Conservation (phyloP, 2,888 invertebrate species). For the Morpho achilles region DNA sequence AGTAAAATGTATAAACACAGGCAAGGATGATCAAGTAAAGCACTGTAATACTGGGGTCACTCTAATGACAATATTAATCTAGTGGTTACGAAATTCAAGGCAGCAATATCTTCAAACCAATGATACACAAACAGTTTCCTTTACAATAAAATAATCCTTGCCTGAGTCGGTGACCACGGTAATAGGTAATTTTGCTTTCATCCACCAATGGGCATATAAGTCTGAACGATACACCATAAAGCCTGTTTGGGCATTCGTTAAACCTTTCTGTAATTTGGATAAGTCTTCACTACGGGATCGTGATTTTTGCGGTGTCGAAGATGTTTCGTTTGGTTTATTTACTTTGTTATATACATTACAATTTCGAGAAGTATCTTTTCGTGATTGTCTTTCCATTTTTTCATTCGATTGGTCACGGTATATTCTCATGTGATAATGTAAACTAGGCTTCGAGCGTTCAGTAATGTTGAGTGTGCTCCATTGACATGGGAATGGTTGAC, state of each 20-base stretch:
- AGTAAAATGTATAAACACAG: slow-evolving; percentile 78
- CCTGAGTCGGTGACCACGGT: slow-evolving; percentile 80
- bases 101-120: slow-evolving; percentile 75
- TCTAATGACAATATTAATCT: slow-evolving; percentile 72
- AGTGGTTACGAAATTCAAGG: slow-evolving; percentile 76
- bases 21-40: slow-evolving; percentile 81
- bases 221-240: slow-evolving; percentile 87
- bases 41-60: slow-evolving; percentile 76
- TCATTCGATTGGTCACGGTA: slow-evolving; percentile 57
- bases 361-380: slow-evolving; percentile 53
- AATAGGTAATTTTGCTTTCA: slow-evolving; percentile 89
- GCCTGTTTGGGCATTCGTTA: slow-evolving; percentile 60
- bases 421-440: slow-evolving; percentile 76
- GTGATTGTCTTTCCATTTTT: slow-evolving; percentile 46
- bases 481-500: slow-evolving; percentile 59
- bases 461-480: slow-evolving; percentile 75
- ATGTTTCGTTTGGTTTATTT: slow-evolving; percentile 37
- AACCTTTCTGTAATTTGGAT: slow-evolving; percentile 64
- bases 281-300: slow-evolving; percentile 72
- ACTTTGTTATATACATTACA: slow-evolving; percentile 53
- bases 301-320: slow-evolving; percentile 48
- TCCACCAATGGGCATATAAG: slow-evolving; percentile 95
- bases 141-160: slow-evolving; percentile 80
- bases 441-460: slow-evolving; percentile 66
- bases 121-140: slow-evolving; percentile 77